These are phyloP conservation scores for Tyto alba DNA, from an alignment of 2,113 vertebrate species.

Conservation along the genomic window DNA sequence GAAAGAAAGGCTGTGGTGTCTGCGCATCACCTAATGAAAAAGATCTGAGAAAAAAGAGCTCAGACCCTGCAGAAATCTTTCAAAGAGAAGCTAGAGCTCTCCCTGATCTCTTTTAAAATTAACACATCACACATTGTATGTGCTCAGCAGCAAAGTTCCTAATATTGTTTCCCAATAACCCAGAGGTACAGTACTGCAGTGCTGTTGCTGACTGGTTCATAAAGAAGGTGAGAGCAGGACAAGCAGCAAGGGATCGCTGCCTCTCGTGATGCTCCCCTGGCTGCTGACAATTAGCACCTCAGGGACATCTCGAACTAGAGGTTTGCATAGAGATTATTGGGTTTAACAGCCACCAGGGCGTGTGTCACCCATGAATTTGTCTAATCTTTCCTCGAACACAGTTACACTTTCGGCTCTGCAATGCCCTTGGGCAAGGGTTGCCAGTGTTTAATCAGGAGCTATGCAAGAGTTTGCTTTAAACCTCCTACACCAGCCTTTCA, in stretches of 20 bases:
- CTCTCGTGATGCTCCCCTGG: neutral
- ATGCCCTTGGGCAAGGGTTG: neutral
- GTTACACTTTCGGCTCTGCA: accelerated
- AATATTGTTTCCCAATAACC: accelerated
- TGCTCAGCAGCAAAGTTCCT: neutral
- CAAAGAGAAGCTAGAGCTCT: neutral
- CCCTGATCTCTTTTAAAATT: neutral
- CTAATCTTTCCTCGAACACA: neutral
- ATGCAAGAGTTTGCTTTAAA: neutral
- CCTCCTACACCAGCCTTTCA: neutral
- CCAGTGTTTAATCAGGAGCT: neutral
- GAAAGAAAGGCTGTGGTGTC: accelerated
- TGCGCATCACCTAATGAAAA: neutral
- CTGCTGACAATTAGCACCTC: neutral
- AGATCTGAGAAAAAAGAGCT: neutral
- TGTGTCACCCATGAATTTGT: neutral
- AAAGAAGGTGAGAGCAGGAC: neutral
- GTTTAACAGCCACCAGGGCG: neutral
- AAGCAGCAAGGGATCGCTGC: neutral
- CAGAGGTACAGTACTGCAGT: accelerated
- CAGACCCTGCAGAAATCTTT: neutral
- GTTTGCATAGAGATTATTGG: neutral
- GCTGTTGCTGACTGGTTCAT: neutral
- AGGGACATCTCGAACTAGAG: neutral
- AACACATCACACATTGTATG: neutral